Conservation (phyloP, 2,113 vertebrate genomes). For the Cercopithecus mona region DNA sequence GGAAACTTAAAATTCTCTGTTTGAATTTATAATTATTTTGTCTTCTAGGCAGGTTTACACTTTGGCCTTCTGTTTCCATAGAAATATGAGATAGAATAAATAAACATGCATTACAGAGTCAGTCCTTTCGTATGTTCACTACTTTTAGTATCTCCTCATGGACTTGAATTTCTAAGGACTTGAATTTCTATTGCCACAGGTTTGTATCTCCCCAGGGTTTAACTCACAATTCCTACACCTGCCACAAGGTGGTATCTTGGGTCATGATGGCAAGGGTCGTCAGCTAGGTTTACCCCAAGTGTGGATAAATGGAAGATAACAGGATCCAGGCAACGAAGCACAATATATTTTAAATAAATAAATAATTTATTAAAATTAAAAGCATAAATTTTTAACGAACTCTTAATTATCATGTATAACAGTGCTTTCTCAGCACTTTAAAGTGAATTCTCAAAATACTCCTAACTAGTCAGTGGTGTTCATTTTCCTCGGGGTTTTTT, state of each 20-base stretch:
- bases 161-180: neutral
- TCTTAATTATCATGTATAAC: neutral
- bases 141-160: neutral
- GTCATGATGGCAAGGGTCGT: neutral
- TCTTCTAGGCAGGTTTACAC: neutral
- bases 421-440: neutral
- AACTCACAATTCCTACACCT: neutral
- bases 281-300: neutral
- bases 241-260: slow-evolving; percentile 36
- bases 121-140: neutral
- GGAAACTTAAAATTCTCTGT: neutral
- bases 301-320: neutral
- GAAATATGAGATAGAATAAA: neutral
- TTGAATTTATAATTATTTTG: neutral
- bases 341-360: neutral
- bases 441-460: slow-evolving; percentile 46
- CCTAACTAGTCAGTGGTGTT: neutral
- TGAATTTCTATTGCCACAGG: neutral
- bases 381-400: slow-evolving; percentile 32
- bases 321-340: neutral
- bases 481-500: neutral
- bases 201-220: neutral
- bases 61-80: neutral
- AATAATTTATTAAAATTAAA: slow-evolving; percentile 3
- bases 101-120: neutral